Base-by-base conservation (phyloP, 2,888 invertebrate species). In the Phorcus lineatus region DNA sequence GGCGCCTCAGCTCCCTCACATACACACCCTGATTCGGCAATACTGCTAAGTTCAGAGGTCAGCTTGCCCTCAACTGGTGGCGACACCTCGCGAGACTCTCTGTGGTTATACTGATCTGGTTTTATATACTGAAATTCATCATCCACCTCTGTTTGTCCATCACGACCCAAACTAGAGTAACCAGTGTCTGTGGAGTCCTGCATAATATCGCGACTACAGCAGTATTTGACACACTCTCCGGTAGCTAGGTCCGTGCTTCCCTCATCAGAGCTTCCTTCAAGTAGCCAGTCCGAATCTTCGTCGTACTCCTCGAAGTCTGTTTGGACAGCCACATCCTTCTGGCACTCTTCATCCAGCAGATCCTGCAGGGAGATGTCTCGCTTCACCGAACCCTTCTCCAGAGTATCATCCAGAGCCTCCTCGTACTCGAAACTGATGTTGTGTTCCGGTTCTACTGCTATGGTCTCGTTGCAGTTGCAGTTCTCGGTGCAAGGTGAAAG, bases 171-270 rank as follows among this genome's bases (percentile, higher is more conserved):
- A 76, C 90, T 90, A 7, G 88, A 88, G 79, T 90, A 90, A 1
- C 90, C 90, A 2, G 90, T 90, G 81, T 90, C 90, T 17, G 88
- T 88, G 0, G 89, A 90, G 74, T 88, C 89, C 76, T 89, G 88
- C 88, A 90, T 89, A 76, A 86, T 84, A 54, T 84, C 85, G 0
- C 83, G 77, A 24, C 81, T 77, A 11, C 47, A 66, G 52, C 57
- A 62, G 19, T 40, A 57, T 28, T 75, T 57, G 11, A 47, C 53
- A n/a, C 55, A 62, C 22, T 66, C 75, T 6, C 19, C 47, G 40
- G n/a, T 54, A 16, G 78, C 22, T 1, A 70, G 17, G 7, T 78
- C 78, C 6, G 53, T 40, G n/a, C 66, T 78, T 47, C 66, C 67
- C 40, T 78, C 78, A 19, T 78, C 80, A 36, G 75, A 82, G 62